These are phyloP conservation scores for Crotalus viridis DNA, from an alignment of 2,113 vertebrate species.

Conservation along the genomic window DNA sequence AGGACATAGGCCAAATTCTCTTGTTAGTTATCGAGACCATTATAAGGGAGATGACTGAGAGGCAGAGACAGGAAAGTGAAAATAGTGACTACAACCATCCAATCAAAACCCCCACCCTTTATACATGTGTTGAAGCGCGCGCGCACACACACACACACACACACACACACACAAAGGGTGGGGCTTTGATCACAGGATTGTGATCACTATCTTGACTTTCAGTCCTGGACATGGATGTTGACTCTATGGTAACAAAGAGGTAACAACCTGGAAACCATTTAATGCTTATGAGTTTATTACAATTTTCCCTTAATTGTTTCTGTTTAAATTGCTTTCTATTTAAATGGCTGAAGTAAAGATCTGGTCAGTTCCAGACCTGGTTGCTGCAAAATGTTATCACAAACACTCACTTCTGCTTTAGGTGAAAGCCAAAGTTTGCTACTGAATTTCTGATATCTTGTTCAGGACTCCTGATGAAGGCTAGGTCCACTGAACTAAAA, in stretches of 20 bases:
- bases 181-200: not conserved
- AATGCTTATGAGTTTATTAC: not conserved
- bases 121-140: not conserved
- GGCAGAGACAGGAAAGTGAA: not conserved
- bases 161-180: not conserved
- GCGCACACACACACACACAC: not conserved
- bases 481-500: not conserved
- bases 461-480: not conserved
- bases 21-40: not conserved
- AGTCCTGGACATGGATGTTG: not conserved
- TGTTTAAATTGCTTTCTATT: rapidly evolving
- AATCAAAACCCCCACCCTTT: not conserved
- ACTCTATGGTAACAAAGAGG: not conserved
- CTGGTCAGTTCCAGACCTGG: not conserved
- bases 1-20: slow-evolving; percentile 7
- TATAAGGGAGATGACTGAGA: not conserved
- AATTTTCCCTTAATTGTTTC: not conserved
- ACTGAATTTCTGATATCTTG: not conserved
- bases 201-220: not conserved
- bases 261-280: not conserved
- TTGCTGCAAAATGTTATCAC: not conserved
- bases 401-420: not conserved
- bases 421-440: not conserved
- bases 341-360: not conserved
- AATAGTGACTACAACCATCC: not conserved